Percentiles rank a stretch among this genome's conserved stretches.
Evolutionary conservation across 2,888 invertebrate genomes (phyloP).

Genomic region (Mesorhabditis spiculigera): DNA sequence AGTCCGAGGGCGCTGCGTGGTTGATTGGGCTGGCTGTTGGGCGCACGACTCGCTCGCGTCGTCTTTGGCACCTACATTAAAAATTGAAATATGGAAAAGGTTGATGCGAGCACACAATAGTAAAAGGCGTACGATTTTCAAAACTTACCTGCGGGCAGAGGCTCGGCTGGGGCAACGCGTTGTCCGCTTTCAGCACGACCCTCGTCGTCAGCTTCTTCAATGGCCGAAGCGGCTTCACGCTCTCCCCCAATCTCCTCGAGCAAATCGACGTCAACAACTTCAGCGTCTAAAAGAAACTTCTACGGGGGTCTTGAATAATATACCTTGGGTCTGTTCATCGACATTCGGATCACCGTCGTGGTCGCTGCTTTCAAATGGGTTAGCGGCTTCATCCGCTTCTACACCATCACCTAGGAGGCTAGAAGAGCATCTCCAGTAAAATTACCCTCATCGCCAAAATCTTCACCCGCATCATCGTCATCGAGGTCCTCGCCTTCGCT

Average conservation of each 20-base stretch:
- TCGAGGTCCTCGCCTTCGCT: conserved; percentile 5
- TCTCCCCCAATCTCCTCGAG: neutral
- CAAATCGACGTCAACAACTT: conserved; percentile 2
- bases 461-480: neutral
- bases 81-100: too few relatives aligned
- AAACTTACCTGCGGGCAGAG: too few relatives aligned
- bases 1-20: too few relatives aligned
- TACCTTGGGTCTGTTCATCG: conserved; percentile 4
- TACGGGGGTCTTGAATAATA: neutral
- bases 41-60: too few relatives aligned
- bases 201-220: conserved; percentile 3
- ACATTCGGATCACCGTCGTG: neutral
- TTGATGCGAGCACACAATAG: too few relatives aligned
- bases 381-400: neutral
- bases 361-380: neutral
- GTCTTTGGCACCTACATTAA: too few relatives aligned
- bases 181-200: neutral
- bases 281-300: neutral
- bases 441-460: neutral
- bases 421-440: neutral
- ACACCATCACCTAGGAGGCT: neutral
- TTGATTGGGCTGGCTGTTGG: too few relatives aligned
- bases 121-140: too few relatives aligned
- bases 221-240: neutral
- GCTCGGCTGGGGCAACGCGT: too few relatives aligned